Evolutionary conservation across 1,140 invertebrate genomes (phyloP).

Genomic region (Palaemon carinicauda): DNA sequence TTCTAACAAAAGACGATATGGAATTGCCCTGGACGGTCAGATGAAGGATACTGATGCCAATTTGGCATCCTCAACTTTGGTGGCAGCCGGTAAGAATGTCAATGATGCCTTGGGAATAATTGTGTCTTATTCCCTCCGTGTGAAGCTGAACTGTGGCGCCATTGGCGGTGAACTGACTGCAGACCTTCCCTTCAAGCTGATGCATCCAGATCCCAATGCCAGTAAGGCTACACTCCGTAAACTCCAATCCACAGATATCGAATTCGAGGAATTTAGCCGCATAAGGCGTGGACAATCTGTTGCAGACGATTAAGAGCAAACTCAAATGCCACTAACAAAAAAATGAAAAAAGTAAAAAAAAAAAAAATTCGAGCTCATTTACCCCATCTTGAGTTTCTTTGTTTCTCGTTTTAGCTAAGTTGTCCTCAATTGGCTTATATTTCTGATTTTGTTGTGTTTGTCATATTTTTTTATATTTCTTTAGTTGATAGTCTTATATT

Average conservation of each 20-base stretch:
- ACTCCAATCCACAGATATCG: conserved; percentile 79
- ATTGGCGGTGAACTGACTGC: conserved; percentile 86
- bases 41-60: conserved; percentile 91
- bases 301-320: conserved; percentile 31
- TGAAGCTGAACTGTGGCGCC: conserved; percentile 88
- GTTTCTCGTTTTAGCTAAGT: neutral
- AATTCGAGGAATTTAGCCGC: conserved; percentile 86
- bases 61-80: conserved; percentile 86
- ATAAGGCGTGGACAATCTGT: conserved; percentile 69
- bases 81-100: conserved; percentile 81
- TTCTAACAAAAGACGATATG: conserved; percentile 80
- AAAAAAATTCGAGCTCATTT: neutral
- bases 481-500: conserved; percentile 5
- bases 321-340: neutral
- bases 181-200: conserved; percentile 89
- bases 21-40: conserved; percentile 85
- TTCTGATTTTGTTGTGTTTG: neutral
- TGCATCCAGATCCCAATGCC: conserved; percentile 71
- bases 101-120: conserved; percentile 88
- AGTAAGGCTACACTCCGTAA: conserved; percentile 70
- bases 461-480: neutral
- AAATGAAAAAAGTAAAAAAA: neutral
- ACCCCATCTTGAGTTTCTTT: neutral
- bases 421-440: no score
- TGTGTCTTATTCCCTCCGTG: conserved; percentile 87